Base-by-base conservation (phyloP, 2,888 invertebrate genomes). In the Acronicta leporina region DNA sequence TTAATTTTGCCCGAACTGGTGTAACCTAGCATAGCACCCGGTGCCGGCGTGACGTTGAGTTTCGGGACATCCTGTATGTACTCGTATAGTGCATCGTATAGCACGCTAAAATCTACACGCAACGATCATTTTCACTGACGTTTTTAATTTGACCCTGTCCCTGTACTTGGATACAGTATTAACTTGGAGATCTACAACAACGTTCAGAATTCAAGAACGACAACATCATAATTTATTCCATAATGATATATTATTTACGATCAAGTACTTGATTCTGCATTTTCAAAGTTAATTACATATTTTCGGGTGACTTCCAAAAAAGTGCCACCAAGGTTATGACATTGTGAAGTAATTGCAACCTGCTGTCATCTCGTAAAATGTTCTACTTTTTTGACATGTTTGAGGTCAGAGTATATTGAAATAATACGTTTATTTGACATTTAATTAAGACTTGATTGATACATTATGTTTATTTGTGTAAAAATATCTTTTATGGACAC, bases 361-460 rank as follows among this genome's bases (percentile, higher is more conserved):
- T 62, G 68, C 67, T 69, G 73, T 69, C 68, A 67, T 62, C 56
- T 69, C 27, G 53, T 66, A 41, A 66, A 68, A 58, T 68, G 45
- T 53, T 68, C 48, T 44, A 58, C 58, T 35, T 43, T 47, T 72
- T 59, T 66, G 59, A 50, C 44, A 47, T 38, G n/a, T n/a, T 41
- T 13, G n/a, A n/a, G n/a, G n/a, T n/a, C n/a, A n/a, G n/a, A n/a
- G n/a, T n/a, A n/a, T n/a, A n/a, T n/a, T n/a, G n/a, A n/a, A n/a
- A n/a, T n/a, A n/a, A n/a, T n/a, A n/a, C n/a, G n/a, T n/a, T n/a
- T n/a, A n/a, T n/a, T n/a, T n/a, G n/a, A n/a, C n/a, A n/a, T n/a
- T n/a, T n/a, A n/a, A n/a, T n/a, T n/a, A n/a, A n/a, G n/a, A n/a
- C n/a, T n/a, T n/a, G n/a, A n/a, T n/a, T n/a, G n/a, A n/a, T n/a